Percentiles rank a stretch among this genome's conserved stretches.
Conservation (phyloP, 2,113 vertebrate species). For the Pelmatolapia mariae region DNA sequence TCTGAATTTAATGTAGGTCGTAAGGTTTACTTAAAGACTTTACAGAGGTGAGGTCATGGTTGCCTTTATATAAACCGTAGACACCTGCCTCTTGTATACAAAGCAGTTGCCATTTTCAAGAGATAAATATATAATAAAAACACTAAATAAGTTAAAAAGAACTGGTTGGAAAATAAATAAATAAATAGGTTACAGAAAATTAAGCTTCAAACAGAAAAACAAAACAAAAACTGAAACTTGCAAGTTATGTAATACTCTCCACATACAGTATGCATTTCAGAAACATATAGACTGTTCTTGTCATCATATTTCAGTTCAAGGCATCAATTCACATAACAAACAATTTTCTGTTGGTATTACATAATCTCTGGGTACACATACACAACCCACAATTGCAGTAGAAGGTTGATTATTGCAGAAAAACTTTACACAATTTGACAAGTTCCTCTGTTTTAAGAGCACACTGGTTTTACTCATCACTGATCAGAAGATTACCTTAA, state of each 20-base stretch:
- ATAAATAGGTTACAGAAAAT: neutral
- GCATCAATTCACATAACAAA: neutral
- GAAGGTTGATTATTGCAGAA: neutral
- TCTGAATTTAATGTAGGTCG: neutral
- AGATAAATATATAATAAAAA: neutral
- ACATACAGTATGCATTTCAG: neutral
- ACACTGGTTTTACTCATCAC: neutral
- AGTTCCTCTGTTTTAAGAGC: neutral
- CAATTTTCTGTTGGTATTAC: neutral
- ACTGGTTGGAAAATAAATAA: neutral
- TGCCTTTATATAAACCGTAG: neutral
- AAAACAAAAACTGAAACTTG: rapidly evolving
- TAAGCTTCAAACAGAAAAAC: neutral
- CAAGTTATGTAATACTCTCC: neutral
- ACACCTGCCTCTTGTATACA: neutral
- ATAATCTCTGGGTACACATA: neutral
- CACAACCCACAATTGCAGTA: neutral
- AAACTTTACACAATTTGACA: neutral
- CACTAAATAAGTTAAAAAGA: neutral
- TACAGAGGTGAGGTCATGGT: neutral
- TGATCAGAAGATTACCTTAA: neutral
- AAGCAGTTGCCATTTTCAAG: neutral
- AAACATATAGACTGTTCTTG: neutral
- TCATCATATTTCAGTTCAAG: neutral
- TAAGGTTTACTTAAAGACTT: neutral